These are phyloP conservation scores for Phoxinus phoxinus DNA, from an alignment of 2,113 vertebrate genomes.

Conservation along the genomic window DNA sequence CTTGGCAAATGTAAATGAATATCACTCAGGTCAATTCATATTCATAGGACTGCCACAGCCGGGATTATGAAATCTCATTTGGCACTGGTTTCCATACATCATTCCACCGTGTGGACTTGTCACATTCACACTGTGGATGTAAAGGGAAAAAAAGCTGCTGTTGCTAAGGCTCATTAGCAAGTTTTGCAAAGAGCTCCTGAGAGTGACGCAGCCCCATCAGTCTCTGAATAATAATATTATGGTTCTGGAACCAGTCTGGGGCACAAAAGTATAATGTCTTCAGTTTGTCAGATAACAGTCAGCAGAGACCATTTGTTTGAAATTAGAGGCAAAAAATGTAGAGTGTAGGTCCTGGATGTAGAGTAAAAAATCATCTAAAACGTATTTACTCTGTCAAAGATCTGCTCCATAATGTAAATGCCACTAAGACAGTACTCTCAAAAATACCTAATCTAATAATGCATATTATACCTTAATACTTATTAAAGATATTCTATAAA, in stretches of 20 bases:
- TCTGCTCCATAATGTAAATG: not conserved
- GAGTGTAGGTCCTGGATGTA: not conserved
- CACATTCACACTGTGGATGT: conserved; percentile 19
- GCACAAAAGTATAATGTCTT: conserved; percentile 24
- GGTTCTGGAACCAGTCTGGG: not conserved
- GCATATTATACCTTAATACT: not conserved
- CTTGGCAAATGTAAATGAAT: conserved; percentile 47
- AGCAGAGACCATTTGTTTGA: not conserved
- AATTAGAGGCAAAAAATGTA: not conserved
- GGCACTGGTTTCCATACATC: conserved; percentile 16
- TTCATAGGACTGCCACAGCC: conserved; percentile 36
- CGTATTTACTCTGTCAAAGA: not conserved
- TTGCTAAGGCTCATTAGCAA: conserved; percentile 18
- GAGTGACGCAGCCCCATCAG: not conserved
- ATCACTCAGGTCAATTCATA: conserved; percentile 45
- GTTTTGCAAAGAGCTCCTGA: conserved; percentile 21
- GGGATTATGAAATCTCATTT: conserved; percentile 40
- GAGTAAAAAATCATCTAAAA: not conserved
- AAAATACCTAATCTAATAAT: not conserved
- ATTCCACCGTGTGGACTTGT: conserved; percentile 27
- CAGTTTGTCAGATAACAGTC: not conserved
- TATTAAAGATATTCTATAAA: not conserved
- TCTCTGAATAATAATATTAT: conserved; percentile 27
- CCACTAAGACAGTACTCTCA: not conserved
- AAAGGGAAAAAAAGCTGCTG: not conserved